Conservation (phyloP, 2,113 vertebrate genomes). For the Macquaria ambigua region DNA sequence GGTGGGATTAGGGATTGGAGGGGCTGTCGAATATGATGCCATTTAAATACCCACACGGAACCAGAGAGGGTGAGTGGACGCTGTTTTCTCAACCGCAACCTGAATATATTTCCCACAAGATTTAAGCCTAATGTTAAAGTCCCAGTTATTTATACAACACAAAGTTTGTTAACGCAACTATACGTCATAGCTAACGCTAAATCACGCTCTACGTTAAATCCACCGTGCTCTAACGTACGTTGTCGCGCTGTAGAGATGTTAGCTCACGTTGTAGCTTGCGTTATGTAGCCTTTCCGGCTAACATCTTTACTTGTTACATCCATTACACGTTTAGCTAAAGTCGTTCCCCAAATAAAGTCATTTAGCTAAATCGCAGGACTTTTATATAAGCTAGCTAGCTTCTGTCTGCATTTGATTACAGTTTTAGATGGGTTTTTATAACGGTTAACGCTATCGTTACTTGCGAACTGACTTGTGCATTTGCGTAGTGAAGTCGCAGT, state of each 20-base stretch:
- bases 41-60: constrained; percentile 16
- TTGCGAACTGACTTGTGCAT: too few relatives aligned
- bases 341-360: neutral
- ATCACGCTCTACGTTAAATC: too few relatives aligned
- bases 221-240: neutral
- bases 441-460: too few relatives aligned
- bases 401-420: neutral
- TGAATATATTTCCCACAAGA: rapidly evolving
- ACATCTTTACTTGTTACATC: neutral
- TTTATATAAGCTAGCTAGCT: neutral
- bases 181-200: too few relatives aligned
- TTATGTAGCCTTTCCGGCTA: neutral
- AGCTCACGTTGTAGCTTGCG: neutral
- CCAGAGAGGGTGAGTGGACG: constrained; percentile 29
- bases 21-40: neutral
- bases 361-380: too few relatives aligned
- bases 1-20: rapidly evolving
- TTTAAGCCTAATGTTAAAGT: neutral
- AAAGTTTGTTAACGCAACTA: neutral
- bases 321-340: rapidly evolving
- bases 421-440: neutral
- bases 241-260: neutral
- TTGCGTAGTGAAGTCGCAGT: neutral
- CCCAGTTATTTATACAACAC: rapidly evolving
- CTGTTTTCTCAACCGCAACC: rapidly evolving